Conservation (phyloP, 2,797 vertebrate genomes). For the Pogoniulus pusillus region DNA sequence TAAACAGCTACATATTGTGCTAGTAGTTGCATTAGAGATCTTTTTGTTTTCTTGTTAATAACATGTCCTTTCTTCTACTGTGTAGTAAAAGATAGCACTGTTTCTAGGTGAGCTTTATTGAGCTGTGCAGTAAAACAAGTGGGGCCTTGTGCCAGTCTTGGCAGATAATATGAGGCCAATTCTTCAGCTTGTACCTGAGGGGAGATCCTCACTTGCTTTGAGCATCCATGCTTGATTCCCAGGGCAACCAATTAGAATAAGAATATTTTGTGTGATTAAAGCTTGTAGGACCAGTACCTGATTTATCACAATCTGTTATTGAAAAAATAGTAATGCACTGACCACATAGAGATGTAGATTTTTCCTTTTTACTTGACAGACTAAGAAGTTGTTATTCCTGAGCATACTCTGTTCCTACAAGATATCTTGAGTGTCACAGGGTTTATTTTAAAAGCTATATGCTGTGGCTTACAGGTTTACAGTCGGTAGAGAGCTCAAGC, state of each 20-base stretch:
- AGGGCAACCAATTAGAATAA: not conserved
- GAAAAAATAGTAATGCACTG: not conserved
- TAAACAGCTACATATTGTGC: not conserved
- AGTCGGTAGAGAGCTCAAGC: not conserved
- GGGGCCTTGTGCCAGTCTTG: not conserved
- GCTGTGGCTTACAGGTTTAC: not conserved
- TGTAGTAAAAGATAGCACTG: not conserved
- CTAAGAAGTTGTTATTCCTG: not conserved
- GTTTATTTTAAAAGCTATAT: not conserved
- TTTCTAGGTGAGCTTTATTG: not conserved
- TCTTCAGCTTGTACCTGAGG: not conserved
- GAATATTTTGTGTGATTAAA: not conserved
- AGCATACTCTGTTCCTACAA: not conserved
- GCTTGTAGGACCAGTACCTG: not conserved
- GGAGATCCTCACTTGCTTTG: not conserved
- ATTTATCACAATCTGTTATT: not conserved
- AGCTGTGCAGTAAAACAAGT: not conserved
- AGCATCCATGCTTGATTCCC: not conserved
- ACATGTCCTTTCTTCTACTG: not conserved
- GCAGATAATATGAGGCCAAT: not conserved
- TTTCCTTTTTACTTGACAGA: not conserved
- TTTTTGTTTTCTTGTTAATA: not conserved
- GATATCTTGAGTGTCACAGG: not conserved
- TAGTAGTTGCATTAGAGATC: not conserved
- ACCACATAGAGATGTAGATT: rapidly evolving